Evolutionary conservation across 35 echinoderm and acorn worm species (phyloP), one percentile per base, ranked within the genome.

Genomic region (Heliocidaris tuberculata): DNA sequence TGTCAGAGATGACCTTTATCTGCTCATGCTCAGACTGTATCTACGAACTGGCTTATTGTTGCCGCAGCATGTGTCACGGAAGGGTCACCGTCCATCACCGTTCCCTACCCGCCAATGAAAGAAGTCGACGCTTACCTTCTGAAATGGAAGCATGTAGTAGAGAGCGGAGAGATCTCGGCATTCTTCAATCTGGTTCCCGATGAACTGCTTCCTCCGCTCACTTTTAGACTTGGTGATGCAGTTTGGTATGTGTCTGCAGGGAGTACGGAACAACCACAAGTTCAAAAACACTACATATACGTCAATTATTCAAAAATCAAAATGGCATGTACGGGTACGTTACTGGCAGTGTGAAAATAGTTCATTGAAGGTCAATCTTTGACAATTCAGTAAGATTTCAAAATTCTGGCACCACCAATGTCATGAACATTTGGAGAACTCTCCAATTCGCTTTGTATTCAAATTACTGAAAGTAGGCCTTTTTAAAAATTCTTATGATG

Each of bases 171-270:
- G 97, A 94, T 99, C 98, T 49, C 96, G 94, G 93, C 96, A 97
- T 24, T 99, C 98, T 88, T 99, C 98, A 94, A 97, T 97, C 90
- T 99, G 98, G 42, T 89, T 97, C 21, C 98, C 97, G 50, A 99
- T 96, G 94, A 96, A 99, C 92, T 97, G 97, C 60, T 99, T 99
- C 48, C 98, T 88, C 59, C 98, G 65, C 93, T 99, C 98, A 96
- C 97, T 99, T 70, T 99, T 99, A 13, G 98, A 96, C 93, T 99
- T 99, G 85, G 95, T 96, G 15, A 99, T 97, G 31, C 94, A 97
- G 93, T 99, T 99, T 92, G 96, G 98, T 94, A 99, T 85, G 59
- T 94, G 49, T 16, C 98, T 99, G 90, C 5, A 48, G 0, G 7
- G 19, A 27, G 17, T 24, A 19, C 5, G 15, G 4, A 27, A 78